Percentiles rank a stretch among this genome's conserved stretches.
Evolutionary conservation across 2,113 vertebrate genomes (phyloP).

Genomic region (Esox niger): DNA sequence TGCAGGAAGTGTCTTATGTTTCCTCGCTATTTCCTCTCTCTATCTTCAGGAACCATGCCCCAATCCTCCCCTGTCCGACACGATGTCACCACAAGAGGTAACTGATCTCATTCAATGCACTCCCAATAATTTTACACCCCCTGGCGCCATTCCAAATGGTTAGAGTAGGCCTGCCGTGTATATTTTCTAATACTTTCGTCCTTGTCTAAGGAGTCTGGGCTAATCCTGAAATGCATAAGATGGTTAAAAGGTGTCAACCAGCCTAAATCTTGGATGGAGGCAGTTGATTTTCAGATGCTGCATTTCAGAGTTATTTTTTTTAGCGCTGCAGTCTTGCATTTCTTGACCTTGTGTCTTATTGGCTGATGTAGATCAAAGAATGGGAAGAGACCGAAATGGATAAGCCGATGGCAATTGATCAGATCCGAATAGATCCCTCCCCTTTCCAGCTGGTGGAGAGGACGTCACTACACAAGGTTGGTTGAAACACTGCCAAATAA

Average conservation of each 20-base stretch:
- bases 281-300: constrained; percentile 18
- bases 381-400: constrained; percentile 88
- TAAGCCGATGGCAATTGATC: constrained; percentile 83
- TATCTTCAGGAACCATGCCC: constrained; percentile 52
- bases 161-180: background rate
- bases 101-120: background rate
- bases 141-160: background rate
- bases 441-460: constrained; percentile 95
- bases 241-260: constrained; percentile 49
- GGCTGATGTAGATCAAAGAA: constrained; percentile 77
- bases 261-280: constrained; percentile 45
- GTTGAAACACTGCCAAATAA: constrained; percentile 55
- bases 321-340: background rate
- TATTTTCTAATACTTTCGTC: background rate
- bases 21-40: background rate
- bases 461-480: constrained; percentile 90
- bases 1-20: background rate
- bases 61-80: constrained; percentile 71
- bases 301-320: background rate
- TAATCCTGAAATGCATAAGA: constrained; percentile 38
- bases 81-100: constrained; percentile 89
- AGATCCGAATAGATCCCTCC: constrained; percentile 86
- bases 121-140: background rate
- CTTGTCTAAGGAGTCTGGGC: constrained; percentile 27
- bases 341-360: constrained; percentile 32